A percentile compares a stretch with the other conserved stretches of the same genome.
phyloP scores from a whole-genome alignment of 2,797 vertebrate species.

The Danio jaintianensis region DNA sequence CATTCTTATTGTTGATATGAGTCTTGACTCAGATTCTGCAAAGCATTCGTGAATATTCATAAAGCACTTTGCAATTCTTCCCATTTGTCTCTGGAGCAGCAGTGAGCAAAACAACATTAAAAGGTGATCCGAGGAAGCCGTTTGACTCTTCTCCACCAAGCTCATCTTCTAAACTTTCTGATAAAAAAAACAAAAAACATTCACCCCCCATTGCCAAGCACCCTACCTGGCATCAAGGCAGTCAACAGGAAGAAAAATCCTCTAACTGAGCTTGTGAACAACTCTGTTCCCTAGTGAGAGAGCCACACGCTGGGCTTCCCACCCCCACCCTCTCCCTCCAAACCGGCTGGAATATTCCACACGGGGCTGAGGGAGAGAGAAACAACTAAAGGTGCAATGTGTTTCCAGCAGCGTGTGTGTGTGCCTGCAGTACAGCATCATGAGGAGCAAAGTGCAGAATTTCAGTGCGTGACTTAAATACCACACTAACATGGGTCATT shows the following conservation, averaged over 20 bases:
- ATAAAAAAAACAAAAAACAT: constrained; percentile 49
- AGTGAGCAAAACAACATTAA: not conserved
- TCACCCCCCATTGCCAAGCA: constrained; percentile 30
- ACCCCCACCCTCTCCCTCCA: not conserved
- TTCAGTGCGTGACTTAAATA: constrained; percentile 29
- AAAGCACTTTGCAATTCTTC: not conserved
- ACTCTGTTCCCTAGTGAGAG: constrained; percentile 35
- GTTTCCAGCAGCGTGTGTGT: not conserved
- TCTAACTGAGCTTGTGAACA: constrained; percentile 53
- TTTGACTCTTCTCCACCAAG: constrained; percentile 43
- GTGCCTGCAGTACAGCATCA: constrained; percentile 4
- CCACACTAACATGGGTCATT: constrained; percentile 4
- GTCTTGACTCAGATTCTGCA: not conserved
- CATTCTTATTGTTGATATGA: not conserved
- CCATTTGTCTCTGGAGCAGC: not conserved
- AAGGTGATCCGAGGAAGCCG: not conserved
- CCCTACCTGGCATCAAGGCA: constrained; percentile 32
- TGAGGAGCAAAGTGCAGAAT: not conserved
- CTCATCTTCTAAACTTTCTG: constrained; percentile 42
- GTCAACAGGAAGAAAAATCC: constrained; percentile 48
- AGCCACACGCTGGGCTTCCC: constrained; percentile 20
- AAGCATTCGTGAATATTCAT: constrained; percentile 21
- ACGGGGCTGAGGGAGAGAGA: constrained; percentile 20
- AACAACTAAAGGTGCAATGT: constrained; percentile 12
- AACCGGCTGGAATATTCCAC: constrained; percentile 40